These are phyloP conservation scores for Karalla daura DNA, from an alignment of 2,797 vertebrate species.

Conservation along the genomic window DNA sequence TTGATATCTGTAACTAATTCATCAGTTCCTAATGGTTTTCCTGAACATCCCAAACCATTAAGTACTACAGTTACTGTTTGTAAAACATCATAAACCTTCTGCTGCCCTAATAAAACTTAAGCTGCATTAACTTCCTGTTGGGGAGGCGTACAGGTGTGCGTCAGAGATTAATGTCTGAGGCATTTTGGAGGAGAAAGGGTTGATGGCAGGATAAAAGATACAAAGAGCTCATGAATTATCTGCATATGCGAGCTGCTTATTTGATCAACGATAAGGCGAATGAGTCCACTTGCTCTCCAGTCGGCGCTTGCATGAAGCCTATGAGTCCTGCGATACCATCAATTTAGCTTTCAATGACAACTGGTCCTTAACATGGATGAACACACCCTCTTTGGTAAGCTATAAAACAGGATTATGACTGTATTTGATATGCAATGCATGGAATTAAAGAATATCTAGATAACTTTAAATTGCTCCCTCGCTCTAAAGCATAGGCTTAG, in stretches of 20 bases:
- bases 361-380: constrained; percentile 66
- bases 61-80: constrained; percentile 18
- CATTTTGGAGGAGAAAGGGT: constrained; percentile 75
- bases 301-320: constrained; percentile 57
- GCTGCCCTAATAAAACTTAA: constrained; percentile 53
- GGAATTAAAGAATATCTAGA: constrained; percentile 61
- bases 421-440: constrained; percentile 60
- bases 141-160: constrained; percentile 57
- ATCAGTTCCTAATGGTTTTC: constrained; percentile 18
- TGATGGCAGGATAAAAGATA: constrained; percentile 77
- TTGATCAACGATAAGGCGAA: constrained; percentile 80
- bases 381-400: constrained; percentile 53
- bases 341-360: constrained; percentile 75
- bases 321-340: constrained; percentile 72
- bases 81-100: constrained; percentile 23
- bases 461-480: constrained; percentile 33
- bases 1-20: constrained; percentile 10
- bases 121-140: constrained; percentile 49
- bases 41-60: constrained; percentile 9
- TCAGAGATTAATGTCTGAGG: constrained; percentile 76
- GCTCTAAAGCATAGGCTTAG: constrained; percentile 25
- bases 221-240: constrained; percentile 80
- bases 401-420: constrained; percentile 63
- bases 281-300: constrained; percentile 75
- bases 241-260: constrained; percentile 79